These are phyloP conservation scores for Hirundo rustica DNA, from an alignment of 2,797 vertebrate genomes.

Conservation along the genomic window DNA sequence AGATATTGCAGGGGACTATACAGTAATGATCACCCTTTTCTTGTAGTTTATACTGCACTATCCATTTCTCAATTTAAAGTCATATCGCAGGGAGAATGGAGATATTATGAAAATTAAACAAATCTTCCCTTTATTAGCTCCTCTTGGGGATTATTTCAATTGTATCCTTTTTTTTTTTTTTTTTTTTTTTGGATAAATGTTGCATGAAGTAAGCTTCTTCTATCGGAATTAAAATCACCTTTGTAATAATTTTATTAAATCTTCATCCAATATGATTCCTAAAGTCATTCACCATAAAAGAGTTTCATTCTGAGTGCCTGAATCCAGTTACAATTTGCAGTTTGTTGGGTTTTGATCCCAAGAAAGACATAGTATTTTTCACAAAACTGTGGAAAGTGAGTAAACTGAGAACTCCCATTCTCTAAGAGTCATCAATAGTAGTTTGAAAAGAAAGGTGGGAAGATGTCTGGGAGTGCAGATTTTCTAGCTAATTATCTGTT, in stretches of 20 bases:
- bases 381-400: neutral
- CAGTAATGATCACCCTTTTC: neutral
- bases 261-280: neutral
- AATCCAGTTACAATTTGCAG: neutral
- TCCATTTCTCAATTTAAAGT: neutral
- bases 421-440: neutral
- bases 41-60: neutral
- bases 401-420: neutral
- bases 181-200: neutral
- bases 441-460: neutral
- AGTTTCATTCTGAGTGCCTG: neutral
- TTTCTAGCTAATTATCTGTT: neutral
- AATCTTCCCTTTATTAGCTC: neutral
- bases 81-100: neutral
- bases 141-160: neutral
- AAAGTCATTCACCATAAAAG: neutral
- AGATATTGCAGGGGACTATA: neutral
- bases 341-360: neutral
- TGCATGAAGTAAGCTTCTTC: neutral
- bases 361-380: neutral
- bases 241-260: neutral
- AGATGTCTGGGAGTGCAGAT: neutral
- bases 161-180: neutral
- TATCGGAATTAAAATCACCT: neutral
- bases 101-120: neutral